Base-by-base conservation (phyloP, 2,888 invertebrate species). In the Subacronicta megacephala region DNA sequence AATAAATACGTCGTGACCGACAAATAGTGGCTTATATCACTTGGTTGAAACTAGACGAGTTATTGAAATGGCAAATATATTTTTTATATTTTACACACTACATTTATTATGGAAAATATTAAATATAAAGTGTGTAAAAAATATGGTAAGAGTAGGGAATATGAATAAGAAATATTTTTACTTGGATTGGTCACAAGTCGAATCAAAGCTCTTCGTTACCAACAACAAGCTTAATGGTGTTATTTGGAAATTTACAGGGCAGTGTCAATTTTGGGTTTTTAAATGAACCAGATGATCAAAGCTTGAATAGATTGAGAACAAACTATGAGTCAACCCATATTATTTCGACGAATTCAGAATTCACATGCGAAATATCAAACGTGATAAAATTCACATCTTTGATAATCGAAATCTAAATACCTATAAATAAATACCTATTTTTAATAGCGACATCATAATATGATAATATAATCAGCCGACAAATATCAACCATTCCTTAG, bases 1-100 rank as follows among this genome's bases (percentile, higher is more conserved):
- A 72, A 82, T 84, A 83, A 82, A 82, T 72, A 78, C 67, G 70
- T 77, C 79, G 72, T 66, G 74, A 70, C 62, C 47, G 62, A 66
- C 70, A 69, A 73, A 67, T 75, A 69, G 66, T 74, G 64, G 68
- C 66, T 75, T 72, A 70, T 77, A 79, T 75, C 62, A 68, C 69
- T 66, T 50, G 63, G 63, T 72, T 76, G 72, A 72, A 61, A 72
- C 52, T 46, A 51, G 59, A 73, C 73, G 57, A 68, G 74, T 75
- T 82, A 75, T 77, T 69, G 59, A 55, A 53, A 62, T 49, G 59
- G 44, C 43, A 58, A 51, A 44, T 63, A 62, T 66, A 45, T 42
- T 38, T 45, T 20, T 47, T 53, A 62, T 55, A 3, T 18, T 44
- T 23, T 2, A 26, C 40, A 17, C 36, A 38, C 36, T 42, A 33